Evolutionary conservation across 2,888 invertebrate species (phyloP), one percentile per base, ranked within the genome.

Genomic region (Phortica okadai): DNA sequence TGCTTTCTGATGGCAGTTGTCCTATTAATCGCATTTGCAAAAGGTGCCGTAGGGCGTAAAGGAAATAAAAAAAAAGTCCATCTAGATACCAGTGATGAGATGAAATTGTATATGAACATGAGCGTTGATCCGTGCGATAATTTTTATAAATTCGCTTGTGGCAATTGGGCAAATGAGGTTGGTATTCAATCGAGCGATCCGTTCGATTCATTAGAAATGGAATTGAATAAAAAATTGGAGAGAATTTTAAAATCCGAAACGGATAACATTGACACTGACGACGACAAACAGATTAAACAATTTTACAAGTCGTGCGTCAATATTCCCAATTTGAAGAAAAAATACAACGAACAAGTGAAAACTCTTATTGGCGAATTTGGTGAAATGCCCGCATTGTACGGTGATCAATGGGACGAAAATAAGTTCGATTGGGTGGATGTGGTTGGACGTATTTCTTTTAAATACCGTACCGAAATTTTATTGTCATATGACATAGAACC

Each of bases 101-200:
- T 91, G 16, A 58, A 74, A 2, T 85, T 81, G 72, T 90, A 85
- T 50, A 88, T 90, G 83, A 80, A 91, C 73, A 79, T 80, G 10
- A 77, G 59, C 1, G 76, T 81, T 0, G 84, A 91, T 82, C 90
- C 90, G 8, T 90, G 90, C 75, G 74, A 78, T 3, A 82, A 90
- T 76, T 90, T 91, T 73, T 90, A 91, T 59, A 78, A 81, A 7
- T 90, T 90, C 67, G 84, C 91, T 2, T 90, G 90, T 74, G 91
- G 91, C 7, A 89, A 88, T 58, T 90, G 86, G 84, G 56, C 76
- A 0, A 81, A 78, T 14, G 88, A 89, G 41, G 79, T 72, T 11
- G 78, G 77, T 2, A 80, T 81, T 21, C 7, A 82, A 0, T 82
- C 83, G 1, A 90, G 91, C 2, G 90, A 89, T 0, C 41, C 88